phyloP scores from a whole-genome alignment of 2,888 invertebrate genomes.

The Acrobasis suavella region DNA sequence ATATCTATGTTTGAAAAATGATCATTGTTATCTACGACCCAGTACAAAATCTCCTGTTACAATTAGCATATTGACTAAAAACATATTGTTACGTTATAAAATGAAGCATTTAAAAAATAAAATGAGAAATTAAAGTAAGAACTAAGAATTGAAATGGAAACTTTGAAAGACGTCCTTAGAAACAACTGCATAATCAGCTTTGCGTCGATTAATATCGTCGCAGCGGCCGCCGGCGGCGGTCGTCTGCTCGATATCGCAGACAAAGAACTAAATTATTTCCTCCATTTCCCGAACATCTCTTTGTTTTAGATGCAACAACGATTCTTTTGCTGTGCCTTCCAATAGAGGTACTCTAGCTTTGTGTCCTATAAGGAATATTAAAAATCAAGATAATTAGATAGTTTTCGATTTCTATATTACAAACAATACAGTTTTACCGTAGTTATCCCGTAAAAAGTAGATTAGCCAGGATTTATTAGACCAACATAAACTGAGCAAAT shows the following conservation, averaged over 20 bases:
- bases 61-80: too few species aligned
- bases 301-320: conserved; percentile 64
- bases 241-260: conserved; percentile 66
- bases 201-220: conserved; percentile 76
- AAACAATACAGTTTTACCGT: too few species aligned
- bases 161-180: conserved; percentile 56
- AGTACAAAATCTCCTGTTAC: too few species aligned
- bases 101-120: conserved; percentile 26
- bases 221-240: conserved; percentile 56
- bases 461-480: too few species aligned
- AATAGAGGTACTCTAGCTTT: conserved; percentile 27
- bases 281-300: conserved; percentile 65
- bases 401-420: too few species aligned
- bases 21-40: too few species aligned
- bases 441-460: too few species aligned
- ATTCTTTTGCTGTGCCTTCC: conserved; percentile 37
- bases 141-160: conserved; percentile 50
- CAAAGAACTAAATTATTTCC: conserved; percentile 79
- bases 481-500: too few species aligned
- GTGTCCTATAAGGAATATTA: neutral
- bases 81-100: neutral
- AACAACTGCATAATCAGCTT: conserved; percentile 75
- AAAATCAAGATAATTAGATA: too few species aligned
- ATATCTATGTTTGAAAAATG: too few species aligned
- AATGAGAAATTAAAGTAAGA: conserved; percentile 39